Conservation (phyloP, 2,888 invertebrate species). For the Brenthis daphne region DNA sequence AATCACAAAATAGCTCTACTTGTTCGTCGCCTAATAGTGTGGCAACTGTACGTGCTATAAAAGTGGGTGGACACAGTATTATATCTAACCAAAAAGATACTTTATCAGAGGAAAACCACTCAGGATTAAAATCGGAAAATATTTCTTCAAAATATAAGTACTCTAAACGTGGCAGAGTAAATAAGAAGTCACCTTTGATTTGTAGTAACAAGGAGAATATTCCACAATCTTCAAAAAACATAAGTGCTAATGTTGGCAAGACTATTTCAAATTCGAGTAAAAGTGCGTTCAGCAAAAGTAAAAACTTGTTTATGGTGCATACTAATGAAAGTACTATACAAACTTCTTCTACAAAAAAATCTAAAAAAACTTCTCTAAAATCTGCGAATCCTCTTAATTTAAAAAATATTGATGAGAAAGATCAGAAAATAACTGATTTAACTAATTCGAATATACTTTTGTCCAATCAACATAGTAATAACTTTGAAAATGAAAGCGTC, state of each 20-base stretch:
- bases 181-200: slow-evolving; percentile 43
- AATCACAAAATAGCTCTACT: slow-evolving; percentile 62
- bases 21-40: slow-evolving; percentile 67
- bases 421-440: neutral
- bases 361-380: slow-evolving; percentile 26
- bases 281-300: slow-evolving; percentile 49
- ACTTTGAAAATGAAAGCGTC: neutral
- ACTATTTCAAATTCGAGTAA: slow-evolving; percentile 43
- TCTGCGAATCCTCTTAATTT: slow-evolving; percentile 2
- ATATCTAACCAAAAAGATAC: slow-evolving; percentile 49
- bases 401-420: slow-evolving; percentile 7
- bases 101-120: slow-evolving; percentile 48
- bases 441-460: slow-evolving; percentile 11
- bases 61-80: slow-evolving; percentile 45
- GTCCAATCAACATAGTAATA: neutral
- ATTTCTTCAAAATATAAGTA: slow-evolving; percentile 49
- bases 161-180: slow-evolving; percentile 49
- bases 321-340: slow-evolving; percentile 48
- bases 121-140: slow-evolving; percentile 53
- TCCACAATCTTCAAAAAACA: slow-evolving; percentile 54
- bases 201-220: slow-evolving; percentile 63
- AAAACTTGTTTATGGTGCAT: slow-evolving; percentile 55
- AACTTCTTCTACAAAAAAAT: slow-evolving; percentile 39
- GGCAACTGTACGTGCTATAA: slow-evolving; percentile 58
- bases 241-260: slow-evolving; percentile 25